Conservation (phyloP, 2,888 invertebrate species). For the Adineta ricciae region DNA sequence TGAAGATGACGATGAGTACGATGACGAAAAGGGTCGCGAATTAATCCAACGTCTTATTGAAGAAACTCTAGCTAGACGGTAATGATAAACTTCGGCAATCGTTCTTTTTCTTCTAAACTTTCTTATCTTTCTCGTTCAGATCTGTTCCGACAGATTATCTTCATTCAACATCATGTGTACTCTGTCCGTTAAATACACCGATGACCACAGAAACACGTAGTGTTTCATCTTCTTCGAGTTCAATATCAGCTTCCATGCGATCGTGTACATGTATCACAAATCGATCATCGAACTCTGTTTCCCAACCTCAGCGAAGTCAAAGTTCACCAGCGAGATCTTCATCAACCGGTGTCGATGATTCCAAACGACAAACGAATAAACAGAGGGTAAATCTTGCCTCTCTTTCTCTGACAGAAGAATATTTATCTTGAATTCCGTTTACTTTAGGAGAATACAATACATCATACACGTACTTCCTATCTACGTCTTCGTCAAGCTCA, state of each 20-base stretch:
- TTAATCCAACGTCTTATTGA: neutral
- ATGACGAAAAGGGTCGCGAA: neutral
- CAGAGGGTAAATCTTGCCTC: neutral
- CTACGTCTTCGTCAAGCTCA: constrained; percentile 16
- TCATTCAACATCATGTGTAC: neutral
- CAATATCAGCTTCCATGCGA: neutral
- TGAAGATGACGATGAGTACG: constrained; percentile 8
- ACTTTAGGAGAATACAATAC: neutral
- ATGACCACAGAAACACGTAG: neutral
- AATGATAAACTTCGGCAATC: neutral
- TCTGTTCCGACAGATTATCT: neutral
- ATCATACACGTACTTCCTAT: neutral
- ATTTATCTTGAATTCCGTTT: neutral
- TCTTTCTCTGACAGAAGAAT: neutral
- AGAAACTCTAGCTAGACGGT: neutral
- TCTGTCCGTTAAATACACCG: neutral
- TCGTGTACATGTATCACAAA: neutral
- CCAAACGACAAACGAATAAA: neutral
- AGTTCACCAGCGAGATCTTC: constrained; percentile 3
- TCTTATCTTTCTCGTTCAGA: neutral
- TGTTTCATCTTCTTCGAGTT: neutral
- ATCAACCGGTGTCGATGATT: neutral
- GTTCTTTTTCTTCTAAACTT: neutral
- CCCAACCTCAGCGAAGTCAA: neutral
- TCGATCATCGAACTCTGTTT: neutral